Base-by-base conservation (phyloP, 2,888 invertebrate genomes). In the Glyphotaelius pellucidus region DNA sequence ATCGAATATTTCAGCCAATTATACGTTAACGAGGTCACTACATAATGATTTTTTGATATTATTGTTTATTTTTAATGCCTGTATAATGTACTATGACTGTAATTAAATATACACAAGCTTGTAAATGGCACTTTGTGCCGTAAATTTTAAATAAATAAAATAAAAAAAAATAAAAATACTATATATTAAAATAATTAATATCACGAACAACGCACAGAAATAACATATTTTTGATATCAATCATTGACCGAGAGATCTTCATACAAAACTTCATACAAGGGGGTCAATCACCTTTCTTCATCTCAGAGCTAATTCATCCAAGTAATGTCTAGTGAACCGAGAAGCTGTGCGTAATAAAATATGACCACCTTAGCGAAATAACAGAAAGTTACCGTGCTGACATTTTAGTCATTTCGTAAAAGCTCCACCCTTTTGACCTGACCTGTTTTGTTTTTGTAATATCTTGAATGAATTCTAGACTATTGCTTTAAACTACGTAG, bases 221-320 rank as follows among this genome's bases (percentile, higher is more conserved):
- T 67, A 25, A 67, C 52, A 67, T 67, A 67, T 19, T 67, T 25
- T 19, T 19, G 52, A 67, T 25, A 67, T 25, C 19, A 67, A 67
- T 5, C 19, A 5, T 67, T 67, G 52, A 67, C 52, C 52, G 5
- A 67, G 5, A 67, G 25, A 67, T 67, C 52, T 67, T 67, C 19
- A 67, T 47, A 47, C 38, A 5, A 38, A 38, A 38, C 47, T 47
- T 47, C 47, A 42, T 67, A 67, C 52, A 67, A 25, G 52, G 25
- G 5, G 52, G 52, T 67, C 52, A 67, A 25, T 67, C 52, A 67
- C 52, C 81, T 81, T 81, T 81, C 81, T 81, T 81, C 81, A 81
- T 80, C 80, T 80, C 80, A 3, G 80, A 80, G 30, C 31, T 30
- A 80, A 80, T 80, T 80, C 80, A 80, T 81, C 81, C 30, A 80